Conservation (phyloP, 2,797 vertebrate genomes). For the Gobionotothen gibberifrons region DNA sequence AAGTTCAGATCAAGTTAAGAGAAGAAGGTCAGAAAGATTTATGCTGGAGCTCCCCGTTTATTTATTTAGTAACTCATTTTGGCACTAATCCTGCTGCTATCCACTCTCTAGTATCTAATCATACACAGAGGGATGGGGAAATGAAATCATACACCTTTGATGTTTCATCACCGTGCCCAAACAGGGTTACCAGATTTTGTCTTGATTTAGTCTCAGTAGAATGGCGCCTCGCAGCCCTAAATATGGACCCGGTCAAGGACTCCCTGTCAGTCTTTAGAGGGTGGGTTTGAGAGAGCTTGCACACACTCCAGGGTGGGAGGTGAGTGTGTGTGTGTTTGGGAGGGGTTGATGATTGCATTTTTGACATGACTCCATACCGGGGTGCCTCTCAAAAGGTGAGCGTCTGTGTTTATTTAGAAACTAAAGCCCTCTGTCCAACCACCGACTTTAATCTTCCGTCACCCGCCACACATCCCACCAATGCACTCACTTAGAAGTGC, state of each 20-base stretch:
- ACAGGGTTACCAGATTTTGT: constrained; percentile 45
- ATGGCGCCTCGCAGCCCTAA: constrained; percentile 68
- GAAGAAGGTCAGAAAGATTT: constrained; percentile 54
- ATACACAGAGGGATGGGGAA: constrained; percentile 39
- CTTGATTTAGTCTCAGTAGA: constrained; percentile 64
- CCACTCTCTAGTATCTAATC: constrained; percentile 54
- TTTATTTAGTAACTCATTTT: constrained; percentile 62
- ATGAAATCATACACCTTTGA: constrained; percentile 73
- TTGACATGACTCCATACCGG: constrained; percentile 64
- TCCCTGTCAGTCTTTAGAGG: constrained; percentile 63
- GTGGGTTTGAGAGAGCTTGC: constrained; percentile 56
- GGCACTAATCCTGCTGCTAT: constrained; percentile 39
- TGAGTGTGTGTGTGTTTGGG: constrained; percentile 4
- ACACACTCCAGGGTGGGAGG: constrained; percentile 40
- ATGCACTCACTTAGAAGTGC: constrained; percentile 79
- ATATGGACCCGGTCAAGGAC: constrained; percentile 79
- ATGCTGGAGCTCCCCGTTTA: constrained; percentile 61
- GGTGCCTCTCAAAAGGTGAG: constrained; percentile 80
- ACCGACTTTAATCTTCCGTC: constrained; percentile 80
- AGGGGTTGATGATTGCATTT: constrained; percentile 64
- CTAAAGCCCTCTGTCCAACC: constrained; percentile 74
- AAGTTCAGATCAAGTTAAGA: constrained; percentile 32
- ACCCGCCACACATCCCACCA: constrained; percentile 80
- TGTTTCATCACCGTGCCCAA: constrained; percentile 60
- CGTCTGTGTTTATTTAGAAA: constrained; percentile 83